Conservation (phyloP, 2,797 vertebrate species). For the Sebastes iracundus region DNA sequence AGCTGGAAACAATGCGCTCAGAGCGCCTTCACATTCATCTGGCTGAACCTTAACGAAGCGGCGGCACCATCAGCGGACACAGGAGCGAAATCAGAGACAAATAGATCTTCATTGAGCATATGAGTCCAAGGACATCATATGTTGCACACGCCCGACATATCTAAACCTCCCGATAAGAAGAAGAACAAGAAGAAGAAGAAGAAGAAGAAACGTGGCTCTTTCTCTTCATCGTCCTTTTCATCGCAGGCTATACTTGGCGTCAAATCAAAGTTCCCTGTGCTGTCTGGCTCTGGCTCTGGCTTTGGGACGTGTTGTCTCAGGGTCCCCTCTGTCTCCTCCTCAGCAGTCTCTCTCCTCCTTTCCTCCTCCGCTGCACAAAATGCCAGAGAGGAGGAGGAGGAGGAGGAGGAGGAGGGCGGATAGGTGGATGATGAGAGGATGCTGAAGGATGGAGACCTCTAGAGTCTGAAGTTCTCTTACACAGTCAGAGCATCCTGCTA, state of each 20-base stretch:
- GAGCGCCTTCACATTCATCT: conserved; percentile 67
- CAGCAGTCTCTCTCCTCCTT: conserved; percentile 74
- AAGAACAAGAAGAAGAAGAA: not conserved
- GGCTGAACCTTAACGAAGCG: conserved; percentile 69
- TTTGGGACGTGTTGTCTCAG: conserved; percentile 78
- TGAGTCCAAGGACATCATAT: conserved; percentile 79
- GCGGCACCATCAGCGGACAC: conserved; percentile 61
- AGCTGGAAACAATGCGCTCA: conserved; percentile 78
- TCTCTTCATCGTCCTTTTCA: conserved; percentile 65
- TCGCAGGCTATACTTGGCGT: conserved; percentile 63
- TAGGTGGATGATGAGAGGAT: conserved; percentile 77
- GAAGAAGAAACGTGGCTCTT: conserved; percentile 50
- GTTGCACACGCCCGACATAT: conserved; percentile 62
- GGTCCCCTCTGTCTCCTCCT: conserved; percentile 77
- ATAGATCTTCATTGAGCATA: conserved; percentile 66
- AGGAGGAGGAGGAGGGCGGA: conserved; percentile 57
- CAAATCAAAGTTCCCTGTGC: conserved; percentile 80
- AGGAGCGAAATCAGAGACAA: conserved; percentile 48
- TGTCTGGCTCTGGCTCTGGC: conserved; percentile 65
- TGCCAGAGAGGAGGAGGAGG: conserved; percentile 61
- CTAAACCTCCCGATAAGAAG: conserved; percentile 64
- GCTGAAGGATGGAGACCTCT: conserved; percentile 89
- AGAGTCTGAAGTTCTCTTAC: conserved; percentile 82
- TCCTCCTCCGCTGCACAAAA: conserved; percentile 76
- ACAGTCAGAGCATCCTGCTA: conserved; percentile 51